Evolutionary conservation across 1,140 invertebrate genomes (phyloP), one percentile per base, ranked within the genome.

Genomic region (Scaptomyza pallida): DNA sequence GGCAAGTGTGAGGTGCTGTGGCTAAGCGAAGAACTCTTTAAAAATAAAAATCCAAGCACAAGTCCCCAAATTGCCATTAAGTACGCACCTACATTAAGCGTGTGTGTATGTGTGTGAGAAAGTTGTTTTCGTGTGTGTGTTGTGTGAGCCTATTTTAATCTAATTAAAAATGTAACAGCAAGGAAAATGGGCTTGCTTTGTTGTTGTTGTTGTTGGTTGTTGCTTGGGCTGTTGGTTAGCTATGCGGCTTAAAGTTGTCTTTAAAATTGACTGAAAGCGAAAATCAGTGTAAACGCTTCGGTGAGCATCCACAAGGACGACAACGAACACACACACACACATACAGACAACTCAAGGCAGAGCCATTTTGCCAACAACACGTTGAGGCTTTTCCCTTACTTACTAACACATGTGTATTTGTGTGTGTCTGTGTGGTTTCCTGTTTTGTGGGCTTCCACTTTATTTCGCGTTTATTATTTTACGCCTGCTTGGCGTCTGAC

Each of bases 391-490:
- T 63, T n/a, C n/a, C 63, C 54, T 79, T 83, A n/a, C n/a, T n/a
- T n/a, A 63, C 57, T 30, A 41, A 47, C 64, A 70, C 52, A 41
- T 48, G 47, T 45, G 48, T 74, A 33, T 62, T 55, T 47, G 41
- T 59, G 23, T 59, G 48, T 47, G 68, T 52, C 54, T 56, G 55
- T 75, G 72, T 35, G 68, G 61, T 72, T 72, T 79, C 72, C 68
- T 79, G 63, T 80, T 79, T 79, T 79, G 81, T 62, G 80, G 63
- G 72, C 63, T 70, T 70, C 76, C 80, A 86, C 76, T 85, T 86
- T 85, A 86, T 86, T 81, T 85, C 77, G 81, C 81, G 81, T 85
- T 81, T 85, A 85, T 86, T 86, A 86, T 88, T 88, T 86, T 88
- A 88, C 78, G 81, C 81, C 81, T 81, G 74, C 81, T 88, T 86